Evolutionary conservation across 2,113 vertebrate genomes (phyloP).

Genomic region (Limnothrissa miodon): DNA sequence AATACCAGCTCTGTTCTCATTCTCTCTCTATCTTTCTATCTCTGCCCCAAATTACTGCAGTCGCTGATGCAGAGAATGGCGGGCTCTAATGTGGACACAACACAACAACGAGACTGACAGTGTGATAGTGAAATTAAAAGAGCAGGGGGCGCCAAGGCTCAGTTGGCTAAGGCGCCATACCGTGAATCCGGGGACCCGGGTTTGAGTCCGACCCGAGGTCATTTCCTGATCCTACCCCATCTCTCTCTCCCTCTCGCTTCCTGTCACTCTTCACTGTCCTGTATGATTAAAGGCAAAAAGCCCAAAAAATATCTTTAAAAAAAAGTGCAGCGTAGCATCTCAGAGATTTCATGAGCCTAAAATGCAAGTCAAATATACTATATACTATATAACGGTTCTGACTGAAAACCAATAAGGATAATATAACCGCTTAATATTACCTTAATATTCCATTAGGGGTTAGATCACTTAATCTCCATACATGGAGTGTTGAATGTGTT

Average conservation of each 20-base stretch:
- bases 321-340: neutral
- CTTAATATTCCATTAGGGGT: neutral
- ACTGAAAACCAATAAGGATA: neutral
- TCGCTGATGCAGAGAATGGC: neutral
- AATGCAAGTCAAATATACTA: neutral
- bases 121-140: neutral
- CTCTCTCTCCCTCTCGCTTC: too few relatives aligned
- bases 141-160: too few relatives aligned
- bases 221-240: too few relatives aligned
- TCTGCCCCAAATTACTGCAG: neutral
- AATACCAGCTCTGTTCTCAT: neutral
- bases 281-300: too few relatives aligned
- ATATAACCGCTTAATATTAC: too few relatives aligned
- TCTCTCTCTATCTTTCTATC: neutral
- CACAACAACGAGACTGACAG: neutral
- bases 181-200: too few relatives aligned
- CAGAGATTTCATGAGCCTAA: neutral
- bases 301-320: too few relatives aligned
- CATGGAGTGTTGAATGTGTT: neutral
- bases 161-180: too few relatives aligned
- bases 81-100: neutral
- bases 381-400: neutral
- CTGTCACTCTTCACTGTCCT: too few relatives aligned
- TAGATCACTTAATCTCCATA: neutral
- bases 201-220: too few relatives aligned